These are phyloP conservation scores for Octopus sinensis DNA, from an alignment of 1,140 invertebrate species.

Conservation along the genomic window DNA sequence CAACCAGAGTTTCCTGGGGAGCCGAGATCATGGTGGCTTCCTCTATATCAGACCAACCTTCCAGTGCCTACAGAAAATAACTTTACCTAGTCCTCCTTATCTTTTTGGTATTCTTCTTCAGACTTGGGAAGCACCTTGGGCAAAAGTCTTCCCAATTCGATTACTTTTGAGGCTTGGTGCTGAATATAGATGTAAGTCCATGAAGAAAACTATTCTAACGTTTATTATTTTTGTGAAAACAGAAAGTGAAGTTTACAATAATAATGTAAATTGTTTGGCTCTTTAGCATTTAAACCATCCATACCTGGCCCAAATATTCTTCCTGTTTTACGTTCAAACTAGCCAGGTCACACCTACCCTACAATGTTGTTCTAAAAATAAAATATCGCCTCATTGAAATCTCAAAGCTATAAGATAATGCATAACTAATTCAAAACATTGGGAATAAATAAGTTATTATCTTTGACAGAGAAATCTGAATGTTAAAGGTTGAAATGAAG, in stretches of 20 bases:
- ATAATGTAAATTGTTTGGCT: neutral
- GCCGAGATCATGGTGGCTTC: conserved; percentile 81
- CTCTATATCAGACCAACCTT: conserved; percentile 78
- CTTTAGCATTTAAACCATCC: too few species aligned
- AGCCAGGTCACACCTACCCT: too few species aligned
- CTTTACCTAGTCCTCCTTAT: conserved; percentile 72
- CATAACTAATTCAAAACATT: too few species aligned
- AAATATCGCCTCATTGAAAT: too few species aligned
- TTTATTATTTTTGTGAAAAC: neutral
- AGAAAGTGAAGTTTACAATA: neutral
- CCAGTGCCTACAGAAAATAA: conserved; percentile 77
- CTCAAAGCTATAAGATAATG: too few species aligned
- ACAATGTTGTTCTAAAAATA: too few species aligned
- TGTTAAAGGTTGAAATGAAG: too few species aligned
- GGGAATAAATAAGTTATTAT: too few species aligned
- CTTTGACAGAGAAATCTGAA: too few species aligned
- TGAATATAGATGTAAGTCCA: conserved; percentile 70
- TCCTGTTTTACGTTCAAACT: too few species aligned
- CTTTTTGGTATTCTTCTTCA: conserved; percentile 79
- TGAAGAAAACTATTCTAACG: too few species aligned
- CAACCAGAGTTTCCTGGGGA: conserved; percentile 67
- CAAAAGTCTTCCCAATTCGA: conserved; percentile 77
- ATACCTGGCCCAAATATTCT: too few species aligned
- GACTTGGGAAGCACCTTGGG: conserved; percentile 84
- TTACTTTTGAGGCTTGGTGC: conserved; percentile 78